phyloP scores from a whole-genome alignment of 2,113 vertebrate genomes.

The Hydrolagus affinis region DNA sequence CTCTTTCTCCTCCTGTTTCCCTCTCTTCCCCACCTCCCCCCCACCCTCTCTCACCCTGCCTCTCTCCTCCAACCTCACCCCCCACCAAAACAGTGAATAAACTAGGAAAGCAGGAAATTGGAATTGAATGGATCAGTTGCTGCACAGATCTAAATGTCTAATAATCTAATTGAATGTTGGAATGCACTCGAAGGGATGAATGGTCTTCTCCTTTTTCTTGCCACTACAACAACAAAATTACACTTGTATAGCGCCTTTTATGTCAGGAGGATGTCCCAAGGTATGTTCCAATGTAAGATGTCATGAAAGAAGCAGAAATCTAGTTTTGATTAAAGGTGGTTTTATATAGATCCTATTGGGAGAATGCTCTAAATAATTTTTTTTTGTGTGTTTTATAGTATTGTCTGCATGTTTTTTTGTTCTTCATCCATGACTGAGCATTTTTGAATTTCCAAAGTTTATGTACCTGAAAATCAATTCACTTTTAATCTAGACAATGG shows the following conservation, averaged over 20 bases:
- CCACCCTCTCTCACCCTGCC: too few species aligned
- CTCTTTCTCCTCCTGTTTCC: too few species aligned
- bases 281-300: background rate
- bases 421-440: background rate
- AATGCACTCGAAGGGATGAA: too few species aligned
- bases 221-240: too few species aligned
- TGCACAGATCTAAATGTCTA: background rate
- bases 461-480: constrained; percentile 6
- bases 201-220: too few species aligned
- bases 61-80: background rate
- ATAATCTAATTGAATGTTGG: too few species aligned
- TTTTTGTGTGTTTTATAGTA: background rate
- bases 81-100: background rate
- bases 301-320: background rate
- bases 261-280: background rate
- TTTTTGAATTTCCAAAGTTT: background rate
- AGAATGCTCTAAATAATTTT: background rate
- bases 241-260: too few species aligned
- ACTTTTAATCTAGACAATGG: background rate
- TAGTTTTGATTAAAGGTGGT: constrained; percentile 6
- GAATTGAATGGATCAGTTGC: background rate
- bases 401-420: background rate
- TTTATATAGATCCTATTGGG: background rate
- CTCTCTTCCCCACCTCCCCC: too few species aligned
- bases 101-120: background rate